These are phyloP conservation scores for Bathynomus jamesi DNA, from an alignment of 1,140 invertebrate species.

Conservation along the genomic window DNA sequence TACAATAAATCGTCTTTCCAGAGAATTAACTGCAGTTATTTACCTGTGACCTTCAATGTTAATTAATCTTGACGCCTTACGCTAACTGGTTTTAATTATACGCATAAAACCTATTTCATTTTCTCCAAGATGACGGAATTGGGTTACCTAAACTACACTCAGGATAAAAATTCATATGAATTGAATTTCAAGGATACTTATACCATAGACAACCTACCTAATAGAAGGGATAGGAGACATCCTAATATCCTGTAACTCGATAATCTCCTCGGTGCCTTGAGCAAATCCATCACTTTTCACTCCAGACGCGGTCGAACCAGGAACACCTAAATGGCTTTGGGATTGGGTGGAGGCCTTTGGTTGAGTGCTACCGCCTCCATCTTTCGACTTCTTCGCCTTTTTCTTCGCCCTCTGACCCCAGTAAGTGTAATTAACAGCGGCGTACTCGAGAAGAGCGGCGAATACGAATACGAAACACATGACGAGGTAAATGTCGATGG, in stretches of 20 bases:
- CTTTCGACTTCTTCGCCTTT: constrained; percentile 52
- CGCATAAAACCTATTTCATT: no score
- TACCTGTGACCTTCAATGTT: no score
- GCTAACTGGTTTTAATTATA: no score
- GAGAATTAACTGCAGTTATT: no score
- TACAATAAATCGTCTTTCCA: no score
- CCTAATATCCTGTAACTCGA: constrained; percentile 68
- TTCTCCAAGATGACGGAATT: no score
- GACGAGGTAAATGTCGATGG: constrained; percentile 96
- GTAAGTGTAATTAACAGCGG: constrained; percentile 96
- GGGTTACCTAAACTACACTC: no score
- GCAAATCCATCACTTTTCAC: constrained; percentile 39
- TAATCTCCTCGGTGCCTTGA: constrained; percentile 54
- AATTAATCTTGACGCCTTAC: no score
- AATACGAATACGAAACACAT: constrained; percentile 99
- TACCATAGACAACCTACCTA: constrained; percentile 51
- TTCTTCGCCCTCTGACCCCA: constrained; percentile 91
- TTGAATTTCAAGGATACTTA: no score
- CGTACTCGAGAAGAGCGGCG: constrained; percentile 91
- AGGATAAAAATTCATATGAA: no score
- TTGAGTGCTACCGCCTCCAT: constrained; percentile 20
- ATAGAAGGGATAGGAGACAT: constrained; percentile 76
- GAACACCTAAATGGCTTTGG: background rate
- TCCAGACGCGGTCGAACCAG: background rate
- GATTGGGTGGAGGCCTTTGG: background rate